Conservation (phyloP, 2,113 vertebrate species). For the Daubentonia madagascariensis region DNA sequence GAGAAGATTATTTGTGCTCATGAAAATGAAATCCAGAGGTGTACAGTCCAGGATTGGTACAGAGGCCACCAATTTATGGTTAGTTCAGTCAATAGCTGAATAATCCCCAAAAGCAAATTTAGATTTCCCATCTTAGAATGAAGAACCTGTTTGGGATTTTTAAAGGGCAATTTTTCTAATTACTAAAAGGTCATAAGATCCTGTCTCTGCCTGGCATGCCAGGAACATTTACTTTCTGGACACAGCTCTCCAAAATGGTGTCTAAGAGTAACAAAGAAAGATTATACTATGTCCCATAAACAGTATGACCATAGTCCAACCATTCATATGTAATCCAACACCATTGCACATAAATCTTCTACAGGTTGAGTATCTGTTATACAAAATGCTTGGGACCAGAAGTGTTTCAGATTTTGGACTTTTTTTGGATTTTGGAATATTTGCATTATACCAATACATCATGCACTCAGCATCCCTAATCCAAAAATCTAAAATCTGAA, state of each 20-base stretch:
- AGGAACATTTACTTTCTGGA: neutral
- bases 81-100: neutral
- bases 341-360: neutral
- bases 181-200: neutral
- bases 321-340: neutral
- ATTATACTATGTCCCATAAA: neutral
- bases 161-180: neutral
- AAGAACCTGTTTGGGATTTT: neutral
- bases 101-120: neutral
- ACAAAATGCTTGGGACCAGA: neutral
- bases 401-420: neutral
- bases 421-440: neutral
- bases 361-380: neutral
- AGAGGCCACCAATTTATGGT: neutral
- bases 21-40: neutral
- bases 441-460: neutral
- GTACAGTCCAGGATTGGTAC: neutral
- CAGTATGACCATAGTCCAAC: neutral
- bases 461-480: neutral
- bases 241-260: neutral
- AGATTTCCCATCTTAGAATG: neutral
- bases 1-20: neutral
- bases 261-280: neutral
- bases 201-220: neutral
- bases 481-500: neutral